Evolutionary conservation across 2,888 invertebrate species (phyloP).

Genomic region (Heliconius charithonia): DNA sequence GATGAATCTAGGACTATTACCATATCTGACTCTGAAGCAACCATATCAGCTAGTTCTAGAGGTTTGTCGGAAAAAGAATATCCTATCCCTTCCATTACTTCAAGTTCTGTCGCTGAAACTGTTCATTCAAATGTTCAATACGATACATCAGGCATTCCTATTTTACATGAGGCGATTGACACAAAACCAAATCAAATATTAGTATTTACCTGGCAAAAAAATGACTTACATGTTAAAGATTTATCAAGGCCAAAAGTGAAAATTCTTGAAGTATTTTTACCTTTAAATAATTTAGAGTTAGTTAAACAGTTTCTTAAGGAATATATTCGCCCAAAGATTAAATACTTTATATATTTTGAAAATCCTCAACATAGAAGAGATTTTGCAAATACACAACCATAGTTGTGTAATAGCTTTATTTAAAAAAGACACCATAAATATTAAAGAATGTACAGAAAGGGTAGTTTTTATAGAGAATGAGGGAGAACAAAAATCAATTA

Average conservation of each 20-base stretch:
- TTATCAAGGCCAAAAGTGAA: background rate
- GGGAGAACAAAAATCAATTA: too few relatives aligned
- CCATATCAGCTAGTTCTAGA: background rate
- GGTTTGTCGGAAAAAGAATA: background rate
- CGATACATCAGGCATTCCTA: too few relatives aligned
- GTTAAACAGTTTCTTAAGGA: conserved; percentile 15
- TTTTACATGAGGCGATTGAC: too few relatives aligned
- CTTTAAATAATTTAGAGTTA: conserved; percentile 5
- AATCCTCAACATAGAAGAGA: conserved; percentile 42
- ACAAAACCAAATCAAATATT: too few relatives aligned
- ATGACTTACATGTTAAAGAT: background rate
- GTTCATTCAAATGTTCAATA: too few relatives aligned
- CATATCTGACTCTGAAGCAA: background rate
- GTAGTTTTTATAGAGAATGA: too few relatives aligned
- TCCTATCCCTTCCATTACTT: background rate
- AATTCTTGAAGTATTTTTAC: conserved; percentile 1
- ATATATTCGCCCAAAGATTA: background rate
- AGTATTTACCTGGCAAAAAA: background rate
- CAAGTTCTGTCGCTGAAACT: background rate
- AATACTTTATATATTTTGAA: conserved; percentile 13
- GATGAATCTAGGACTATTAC: background rate
- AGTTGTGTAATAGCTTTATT: conserved; percentile 27
- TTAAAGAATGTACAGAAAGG: too few relatives aligned
- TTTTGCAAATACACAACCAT: background rate
- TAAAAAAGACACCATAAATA: too few relatives aligned